A percentile compares a stretch with the other conserved stretches of the same genome.
Conservation (phyloP, 2,113 vertebrate species). For the Nansenia antarctica region DNA sequence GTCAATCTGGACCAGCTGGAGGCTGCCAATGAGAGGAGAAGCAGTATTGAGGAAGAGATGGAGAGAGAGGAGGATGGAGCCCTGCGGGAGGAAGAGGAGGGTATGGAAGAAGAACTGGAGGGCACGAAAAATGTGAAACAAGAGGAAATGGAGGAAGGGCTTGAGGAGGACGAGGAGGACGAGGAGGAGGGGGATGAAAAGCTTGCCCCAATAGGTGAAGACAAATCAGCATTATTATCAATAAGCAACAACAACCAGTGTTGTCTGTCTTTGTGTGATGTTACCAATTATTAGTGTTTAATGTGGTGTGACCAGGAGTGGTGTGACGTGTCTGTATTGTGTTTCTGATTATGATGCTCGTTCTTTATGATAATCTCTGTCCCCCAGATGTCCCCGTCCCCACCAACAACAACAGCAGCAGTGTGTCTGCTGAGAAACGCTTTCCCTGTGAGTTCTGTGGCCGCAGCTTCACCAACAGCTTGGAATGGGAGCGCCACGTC, state of each 20-base stretch:
- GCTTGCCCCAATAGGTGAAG: slow-evolving; percentile 56
- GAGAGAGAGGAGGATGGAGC: slow-evolving; percentile 57
- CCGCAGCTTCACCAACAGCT: slow-evolving; percentile 89
- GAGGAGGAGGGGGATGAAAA: slow-evolving; percentile 42
- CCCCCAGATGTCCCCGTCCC: slow-evolving; percentile 62
- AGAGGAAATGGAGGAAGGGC: slow-evolving; percentile 39
- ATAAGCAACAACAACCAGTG: too few relatives aligned
- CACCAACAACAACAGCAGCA: slow-evolving; percentile 42
- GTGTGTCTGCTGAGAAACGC: slow-evolving; percentile 73
- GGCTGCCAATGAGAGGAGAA: slow-evolving; percentile 87
- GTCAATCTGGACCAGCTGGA: slow-evolving; percentile 97
- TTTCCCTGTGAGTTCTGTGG: slow-evolving; percentile 97
- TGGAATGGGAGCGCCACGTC: slow-evolving; percentile 95
- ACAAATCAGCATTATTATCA: not conserved
- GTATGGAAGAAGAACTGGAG: slow-evolving; percentile 74
- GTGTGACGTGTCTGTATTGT: not conserved
- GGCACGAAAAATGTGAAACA: slow-evolving; percentile 52
- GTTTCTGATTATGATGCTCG: not conserved
- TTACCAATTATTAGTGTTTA: not conserved
- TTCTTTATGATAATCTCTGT: not conserved
- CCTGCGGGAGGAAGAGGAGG: slow-evolving; percentile 46
- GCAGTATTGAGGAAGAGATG: slow-evolving; percentile 84
- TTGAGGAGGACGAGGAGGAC: slow-evolving; percentile 40
- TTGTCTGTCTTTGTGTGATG: not conserved
- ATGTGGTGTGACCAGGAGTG: not conserved